Percentiles rank a stretch among this genome's conserved stretches.
phyloP scores from a whole-genome alignment of 2,888 invertebrate genomes.

The Diarsia dahlii region DNA sequence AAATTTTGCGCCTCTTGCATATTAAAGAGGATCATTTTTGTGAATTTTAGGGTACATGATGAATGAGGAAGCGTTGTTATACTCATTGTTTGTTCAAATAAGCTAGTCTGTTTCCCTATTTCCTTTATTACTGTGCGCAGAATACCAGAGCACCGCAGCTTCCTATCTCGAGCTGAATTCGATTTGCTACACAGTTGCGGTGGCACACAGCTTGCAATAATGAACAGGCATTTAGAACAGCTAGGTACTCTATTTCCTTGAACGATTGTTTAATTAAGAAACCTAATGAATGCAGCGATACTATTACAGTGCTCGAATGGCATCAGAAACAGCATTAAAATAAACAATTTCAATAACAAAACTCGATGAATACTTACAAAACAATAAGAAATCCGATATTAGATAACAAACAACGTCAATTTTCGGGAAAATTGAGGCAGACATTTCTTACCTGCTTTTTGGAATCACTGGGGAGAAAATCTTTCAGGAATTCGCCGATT shows the following conservation, averaged over 20 bases:
- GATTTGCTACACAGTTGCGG: conserved; percentile 30
- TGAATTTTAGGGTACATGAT: conserved; percentile 31
- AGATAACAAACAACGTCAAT: conserved; percentile 11
- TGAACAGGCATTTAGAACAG: conserved; percentile 21
- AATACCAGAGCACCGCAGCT: conserved; percentile 17
- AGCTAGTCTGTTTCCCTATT: conserved; percentile 10
- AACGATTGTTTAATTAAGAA: conserved; percentile 35
- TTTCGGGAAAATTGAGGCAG: conserved; percentile 7
- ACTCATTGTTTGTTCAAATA: conserved; percentile 48
- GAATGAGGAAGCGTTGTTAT: conserved; percentile 18
- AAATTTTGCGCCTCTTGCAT: conserved; percentile 52
- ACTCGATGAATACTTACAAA: conserved; percentile 1
- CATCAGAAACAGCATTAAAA: neutral
- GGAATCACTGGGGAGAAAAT: conserved; percentile 15
- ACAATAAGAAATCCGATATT: conserved; percentile 31
- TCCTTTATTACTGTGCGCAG: conserved; percentile 1
- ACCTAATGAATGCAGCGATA: neutral
- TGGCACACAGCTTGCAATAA: conserved; percentile 27
- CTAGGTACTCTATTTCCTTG: conserved; percentile 7
- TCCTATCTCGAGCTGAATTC: conserved; percentile 33
- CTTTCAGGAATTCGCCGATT: conserved; percentile 29
- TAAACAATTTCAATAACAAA: conserved; percentile 2
- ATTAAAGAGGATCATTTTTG: conserved; percentile 46
- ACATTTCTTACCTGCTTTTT: conserved; percentile 8
- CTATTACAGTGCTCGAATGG: neutral